Base-by-base conservation (phyloP, 1,140 invertebrate species). In the Apis laboriosa region DNA sequence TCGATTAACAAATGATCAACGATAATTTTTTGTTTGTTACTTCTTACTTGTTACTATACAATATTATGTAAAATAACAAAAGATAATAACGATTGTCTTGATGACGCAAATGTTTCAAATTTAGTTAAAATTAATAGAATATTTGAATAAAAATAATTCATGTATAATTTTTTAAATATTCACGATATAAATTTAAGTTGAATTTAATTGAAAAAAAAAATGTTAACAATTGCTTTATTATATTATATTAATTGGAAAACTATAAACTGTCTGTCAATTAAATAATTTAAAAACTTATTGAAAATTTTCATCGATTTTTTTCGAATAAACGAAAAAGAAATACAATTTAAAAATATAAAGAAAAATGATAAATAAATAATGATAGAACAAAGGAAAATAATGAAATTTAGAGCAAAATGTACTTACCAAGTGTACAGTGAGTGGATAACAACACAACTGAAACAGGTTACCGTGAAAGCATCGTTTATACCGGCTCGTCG, bases 371-470 rank as follows among this genome's bases (percentile, higher is more conserved):
- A n/a, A 17, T 51, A 63, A 19, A 53, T 68, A 73, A 80, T 19
- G 1, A 15, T 21, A 53, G 66, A 66, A 64, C 24, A 67, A 76
- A 58, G 4, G 9, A 75, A 78, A 71, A 70, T n/a, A 68, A 72
- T 58, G 8, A 8, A 3, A 28, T 60, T 24, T 5, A 0, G 49
- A 61, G 0, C 0, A 19, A 34, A 60, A 34, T 19, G 43, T 79
- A 92, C 91, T 92, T 91, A 92, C 91, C 91, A 92, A 92, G 91
- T 91, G 84, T 90, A 87, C 90, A 88, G 90, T 89, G 85, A 84
- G 86, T 90, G 85, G 80, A 84, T 86, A 92, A 91, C 88, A 89
- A 91, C 90, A 92, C 91, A 90, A 92, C 91, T 92, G 91, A 86
- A 90, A 88, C 82, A 75, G 81, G 77, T 84, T 82, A 78, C 72